phyloP scores from a whole-genome alignment of 2,113 vertebrate genomes.

The Poicephalus meyeri region DNA sequence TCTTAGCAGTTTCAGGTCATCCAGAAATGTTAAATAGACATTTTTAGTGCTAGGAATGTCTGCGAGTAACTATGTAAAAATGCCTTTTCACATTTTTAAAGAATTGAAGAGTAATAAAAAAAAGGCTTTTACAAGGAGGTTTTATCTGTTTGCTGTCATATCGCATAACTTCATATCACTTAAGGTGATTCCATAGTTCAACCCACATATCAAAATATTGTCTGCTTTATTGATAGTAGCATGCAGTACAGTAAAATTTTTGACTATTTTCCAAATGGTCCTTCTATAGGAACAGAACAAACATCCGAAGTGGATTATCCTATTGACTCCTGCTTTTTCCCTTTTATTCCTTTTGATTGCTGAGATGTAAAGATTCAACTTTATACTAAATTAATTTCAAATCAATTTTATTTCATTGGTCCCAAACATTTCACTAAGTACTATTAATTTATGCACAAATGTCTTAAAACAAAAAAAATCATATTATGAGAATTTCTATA shows the following conservation, averaged over 20 bases:
- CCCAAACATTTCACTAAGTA: background rate
- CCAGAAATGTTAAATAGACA: background rate
- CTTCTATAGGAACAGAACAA: background rate
- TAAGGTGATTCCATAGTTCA: background rate
- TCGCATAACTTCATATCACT: accelerated
- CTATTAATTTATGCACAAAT: background rate
- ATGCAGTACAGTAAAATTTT: background rate
- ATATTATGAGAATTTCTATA: background rate
- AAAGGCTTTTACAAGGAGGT: background rate
- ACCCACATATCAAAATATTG: background rate
- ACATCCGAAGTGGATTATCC: background rate
- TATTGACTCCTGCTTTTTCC: background rate
- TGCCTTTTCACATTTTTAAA: background rate
- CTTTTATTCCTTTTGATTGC: background rate
- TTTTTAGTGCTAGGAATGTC: background rate
- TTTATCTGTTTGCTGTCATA: background rate
- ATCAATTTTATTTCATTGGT: background rate
- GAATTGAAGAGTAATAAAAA: background rate
- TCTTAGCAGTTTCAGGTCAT: background rate
- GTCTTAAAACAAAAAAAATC: background rate
- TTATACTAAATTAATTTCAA: background rate
- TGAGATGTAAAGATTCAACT: background rate
- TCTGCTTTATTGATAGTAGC: background rate
- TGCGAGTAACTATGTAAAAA: background rate
- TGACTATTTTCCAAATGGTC: background rate